Base-by-base conservation (phyloP, 2,797 vertebrate genomes). In the Anas bernieri region DNA sequence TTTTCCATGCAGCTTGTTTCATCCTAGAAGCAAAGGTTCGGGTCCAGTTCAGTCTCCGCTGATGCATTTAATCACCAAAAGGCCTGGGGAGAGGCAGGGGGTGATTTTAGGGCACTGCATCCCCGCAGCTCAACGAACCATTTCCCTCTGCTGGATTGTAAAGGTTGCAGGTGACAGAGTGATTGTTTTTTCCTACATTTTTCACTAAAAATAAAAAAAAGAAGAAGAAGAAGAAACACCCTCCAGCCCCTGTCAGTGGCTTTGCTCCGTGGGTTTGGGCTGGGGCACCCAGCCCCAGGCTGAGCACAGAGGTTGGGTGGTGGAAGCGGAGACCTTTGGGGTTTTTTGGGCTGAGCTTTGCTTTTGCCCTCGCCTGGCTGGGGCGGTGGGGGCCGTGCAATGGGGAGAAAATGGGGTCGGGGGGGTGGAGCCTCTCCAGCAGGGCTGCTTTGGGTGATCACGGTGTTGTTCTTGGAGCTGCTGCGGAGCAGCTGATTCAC, bases 61-160 rank as follows among this genome's bases (percentile, higher is more conserved):
- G 30, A 12, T 39, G 68, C 43, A 67, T 63, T 87, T 48, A n/a
- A 61, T 41, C 17, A 18, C 17, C 56, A 4, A 18, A 50, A 63
- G 56, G 30, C 45, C 13, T 3, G 17, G 7, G 28, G 10, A 6
- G 18, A 23, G 22, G 22, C 3, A 9, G 35, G 37, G 67, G 45
- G 48, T n/a, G 64, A 33, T 56, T 3, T 66, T 39, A 31, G 54
- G 77, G 11, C 33, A 4, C 58, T 73, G 73, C 30, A 33, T 20
- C 45, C 45, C 30, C 9, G 2, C 26, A 39, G 7, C n/a, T 25
- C 1, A 0, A 25, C 0, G 1, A 48, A 33, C 45, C 1, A 0
- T 37, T 77, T 69, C 74, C 41, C 69, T 35, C 30, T 0, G 4
- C 21, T 2, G 12, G 15, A 28, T 16, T 39, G 39, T 37, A 83